A percentile compares a stretch with the other conserved stretches of the same genome.
phyloP scores from a whole-genome alignment of 2,888 invertebrate genomes.

The Furcula furcula region DNA sequence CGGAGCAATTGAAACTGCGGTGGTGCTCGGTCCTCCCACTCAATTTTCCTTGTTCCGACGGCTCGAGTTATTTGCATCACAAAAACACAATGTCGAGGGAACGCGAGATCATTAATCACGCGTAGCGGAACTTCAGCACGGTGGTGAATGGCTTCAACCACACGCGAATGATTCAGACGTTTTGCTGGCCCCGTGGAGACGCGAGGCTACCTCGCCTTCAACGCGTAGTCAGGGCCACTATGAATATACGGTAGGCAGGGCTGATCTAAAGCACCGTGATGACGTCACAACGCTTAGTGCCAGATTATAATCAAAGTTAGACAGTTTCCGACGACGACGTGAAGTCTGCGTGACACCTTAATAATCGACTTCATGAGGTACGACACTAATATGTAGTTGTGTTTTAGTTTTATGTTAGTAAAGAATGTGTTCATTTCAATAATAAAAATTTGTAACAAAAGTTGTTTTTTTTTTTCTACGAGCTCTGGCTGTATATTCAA shows the following conservation, averaged over 20 bases:
- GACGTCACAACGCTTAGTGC: constrained; percentile 18
- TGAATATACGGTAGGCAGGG: constrained; percentile 9
- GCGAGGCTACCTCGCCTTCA: constrained; percentile 26
- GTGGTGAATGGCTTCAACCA: constrained; percentile 70
- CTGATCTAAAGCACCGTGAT: constrained; percentile 18
- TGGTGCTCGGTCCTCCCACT: constrained; percentile 73
- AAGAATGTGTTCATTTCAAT: too few relatives aligned
- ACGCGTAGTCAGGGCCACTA: constrained; percentile 4
- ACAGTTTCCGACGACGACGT: constrained; percentile 10
- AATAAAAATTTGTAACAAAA: too few relatives aligned
- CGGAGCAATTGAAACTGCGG: constrained; percentile 78
- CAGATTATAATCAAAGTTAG: constrained; percentile 13
- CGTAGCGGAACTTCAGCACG: constrained; percentile 67
- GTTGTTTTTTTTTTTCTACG: too few relatives aligned
- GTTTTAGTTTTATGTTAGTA: too few relatives aligned
- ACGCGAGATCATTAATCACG: constrained; percentile 78
- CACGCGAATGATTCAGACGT: constrained; percentile 76
- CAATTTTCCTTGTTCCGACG: constrained; percentile 79
- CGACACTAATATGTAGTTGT: too few relatives aligned
- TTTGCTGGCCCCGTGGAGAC: constrained; percentile 56
- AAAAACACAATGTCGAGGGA: constrained; percentile 80
- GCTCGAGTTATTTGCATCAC: constrained; percentile 81
- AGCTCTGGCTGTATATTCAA: too few relatives aligned
- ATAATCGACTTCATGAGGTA: too few relatives aligned
- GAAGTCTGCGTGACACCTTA: constrained; percentile 1